Base-by-base conservation (phyloP, 2,888 invertebrate genomes). In the Ormyrus rosae region DNA sequence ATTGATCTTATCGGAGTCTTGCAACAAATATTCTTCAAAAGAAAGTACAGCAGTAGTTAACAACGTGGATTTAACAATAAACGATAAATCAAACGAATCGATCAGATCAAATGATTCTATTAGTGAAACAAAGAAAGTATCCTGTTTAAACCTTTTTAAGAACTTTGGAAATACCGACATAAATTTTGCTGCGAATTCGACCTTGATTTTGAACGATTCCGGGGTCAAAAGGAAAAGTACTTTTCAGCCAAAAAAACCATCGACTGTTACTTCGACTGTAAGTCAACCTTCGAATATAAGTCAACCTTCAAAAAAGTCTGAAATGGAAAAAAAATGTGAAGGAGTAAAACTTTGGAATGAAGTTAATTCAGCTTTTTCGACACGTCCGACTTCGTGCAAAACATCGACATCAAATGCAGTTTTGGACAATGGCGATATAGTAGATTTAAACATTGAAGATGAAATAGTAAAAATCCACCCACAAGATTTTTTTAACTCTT, bases 381-480 rank as follows among this genome's bases (percentile, higher is more conserved):
- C 19, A 56, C 55, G 61, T 67, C 11, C 60, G 6, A 60, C 63
- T 45, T 65, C 58, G 10, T 67, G 50, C 11, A 51, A 67, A 60
- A 65, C 70, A 7, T 61, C 60, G 9, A n/a, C 7, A 19, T 45
- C 56, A 8, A 51, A n/a, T 9, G 10, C 50, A 51, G 13, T n/a
- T 51, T 3, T 19, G 6, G 8, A 48, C 11, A 8, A 58, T 19
- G 3, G 3, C 19, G 48, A 56, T 19, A n/a, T 34, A 34, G 34
- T 34, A 34, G 34, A 77, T 10, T 45, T 11, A 58, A 13, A 60
- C n/a, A 34, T 2, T 34, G 13, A 0, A 34, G 70, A 78, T 19
- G 67, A 67, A 1, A 72, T 71, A 51, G 48, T 72, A 56, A 51
- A 65, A 51, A n/a, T 65, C 5, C 8, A 77, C 45, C 45, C 70